Base-by-base conservation (phyloP, 2,888 invertebrate species). In the Agrochola circellaris region DNA sequence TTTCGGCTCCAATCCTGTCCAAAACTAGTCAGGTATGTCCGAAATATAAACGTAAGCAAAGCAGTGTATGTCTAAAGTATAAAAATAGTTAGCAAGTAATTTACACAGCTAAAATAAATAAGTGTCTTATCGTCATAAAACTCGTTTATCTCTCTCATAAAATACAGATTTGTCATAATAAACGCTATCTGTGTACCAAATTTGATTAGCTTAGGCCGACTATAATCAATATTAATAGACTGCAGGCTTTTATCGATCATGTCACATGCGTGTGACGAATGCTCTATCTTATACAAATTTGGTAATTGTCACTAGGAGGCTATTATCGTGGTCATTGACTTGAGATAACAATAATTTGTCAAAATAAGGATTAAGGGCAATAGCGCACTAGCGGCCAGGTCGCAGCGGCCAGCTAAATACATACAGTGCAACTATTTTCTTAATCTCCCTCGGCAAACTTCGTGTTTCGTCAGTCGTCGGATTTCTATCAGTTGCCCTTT, bases 211-310 rank as follows among this genome's bases (percentile, higher is more conserved):
- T 74, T 72, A 66, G 42, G 48, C 62, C 56, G 60, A 64, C 34
- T 62, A 66, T 75, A 65, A 84, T 84, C 76, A 73, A 66, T 77
- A 45, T 38, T 34, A 75, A 48, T 70, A 61, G 26, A 65, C 61
- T 60, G 60, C 42, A 54, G 23, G 38, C 30, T 42, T 62, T 77
- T 86, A 82, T 86, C 77, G 64, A 81, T 58, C 84, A 87, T 84
- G 70, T 81, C 70, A 65, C 60, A 66, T 51, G 45, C 62, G 64
- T 61, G 76, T 80, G 76, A 38, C 56, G 13, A 75, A 73, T 83
- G 38, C 54, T 56, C n/a, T 68, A 71, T 83, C 64, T 26, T 17
- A 56, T 30, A 56, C 42, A 56, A 70, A 66, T 70, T 26, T 67
- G 60, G 58, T 20, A 64, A 26, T 56, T 60, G 69, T 60, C 73